phyloP scores from a whole-genome alignment of 2,113 vertebrate genomes.

The Philantomba maxwellii region DNA sequence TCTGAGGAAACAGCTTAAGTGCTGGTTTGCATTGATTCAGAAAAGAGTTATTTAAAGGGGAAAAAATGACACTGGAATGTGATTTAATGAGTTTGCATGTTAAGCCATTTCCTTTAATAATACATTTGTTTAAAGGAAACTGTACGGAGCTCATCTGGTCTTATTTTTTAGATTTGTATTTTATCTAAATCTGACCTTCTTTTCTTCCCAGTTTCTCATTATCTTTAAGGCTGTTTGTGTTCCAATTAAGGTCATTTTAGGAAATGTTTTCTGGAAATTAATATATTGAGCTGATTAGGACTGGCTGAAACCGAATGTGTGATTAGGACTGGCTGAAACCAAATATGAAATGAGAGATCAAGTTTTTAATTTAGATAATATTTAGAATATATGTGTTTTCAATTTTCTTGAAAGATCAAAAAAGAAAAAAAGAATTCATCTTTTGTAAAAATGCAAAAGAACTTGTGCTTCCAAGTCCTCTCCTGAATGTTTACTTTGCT shows the following conservation, averaged over 20 bases:
- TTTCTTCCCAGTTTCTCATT: slow-evolving; percentile 28
- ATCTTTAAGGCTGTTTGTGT: neutral
- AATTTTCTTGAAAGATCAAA: neutral
- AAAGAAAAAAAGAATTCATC: no score
- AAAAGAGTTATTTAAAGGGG: slow-evolving; percentile 65
- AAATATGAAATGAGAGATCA: neutral
- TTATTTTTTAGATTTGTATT: slow-evolving; percentile 57
- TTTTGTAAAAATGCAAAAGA: neutral
- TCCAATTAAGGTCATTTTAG: slow-evolving; percentile 46
- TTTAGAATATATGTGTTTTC: neutral
- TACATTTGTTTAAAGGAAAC: slow-evolving; percentile 51
- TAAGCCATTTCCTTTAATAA: slow-evolving; percentile 74
- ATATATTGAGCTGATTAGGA: neutral
- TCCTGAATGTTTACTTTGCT: neutral
- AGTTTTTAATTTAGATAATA: neutral
- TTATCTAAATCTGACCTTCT: slow-evolving; percentile 37
- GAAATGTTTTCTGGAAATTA: slow-evolving; percentile 32
- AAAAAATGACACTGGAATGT: slow-evolving; percentile 62
- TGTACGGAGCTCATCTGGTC: slow-evolving; percentile 51
- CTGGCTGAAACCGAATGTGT: slow-evolving; percentile 20
- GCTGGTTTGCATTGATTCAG: slow-evolving; percentile 14
- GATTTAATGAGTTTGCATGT: slow-evolving; percentile 75
- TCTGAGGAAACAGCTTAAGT: slow-evolving; percentile 38
- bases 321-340: slow-evolving; percentile 12
- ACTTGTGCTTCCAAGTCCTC: neutral